Evolutionary conservation across 1,140 invertebrate genomes (phyloP), one percentile per base, ranked within the genome.

Genomic region (Bombus turneri): DNA sequence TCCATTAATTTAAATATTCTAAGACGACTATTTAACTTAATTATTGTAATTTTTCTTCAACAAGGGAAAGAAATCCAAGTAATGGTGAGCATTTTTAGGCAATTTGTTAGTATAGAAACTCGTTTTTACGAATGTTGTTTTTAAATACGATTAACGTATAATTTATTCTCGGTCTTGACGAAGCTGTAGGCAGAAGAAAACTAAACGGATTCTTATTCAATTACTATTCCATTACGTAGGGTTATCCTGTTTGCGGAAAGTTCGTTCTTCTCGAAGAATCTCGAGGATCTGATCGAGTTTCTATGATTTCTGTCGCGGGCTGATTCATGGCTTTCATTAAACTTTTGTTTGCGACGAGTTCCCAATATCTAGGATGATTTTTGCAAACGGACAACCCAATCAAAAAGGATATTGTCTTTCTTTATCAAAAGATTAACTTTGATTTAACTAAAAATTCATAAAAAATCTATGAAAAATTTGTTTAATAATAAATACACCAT

Each of bases 261-360:
- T 57, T 41, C 15, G 73, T 75, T 41, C 9, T 69, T 43, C 15
- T 4, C 4, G n/a, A 47, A 37, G 72, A 47, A 74, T 34, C 15
- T n/a, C 18, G 3, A 22, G 13, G n/a, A 47, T 22, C 18, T 15
- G 41, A 47, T 73, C 72, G n/a, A 47, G 41, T 4, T 74, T 47
- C 9, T 31, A 34, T 31, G 72, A 74, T 74, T 74, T 74, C 41
- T 47, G 28, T 34, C 18, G 43, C 1, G 0, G 15, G 28, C 10
- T 53, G 73, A 75, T 53, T 75, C 41, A 53, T 75, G 73, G 43
- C 5, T 75, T 53, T 75, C 73, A 53, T 75, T 57, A 75, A 75
- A 75, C 73, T 75, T 75, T 75, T 13, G n/a, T 53, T 13, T 53
- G 28, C 31, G 22, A 34, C 28, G n/a, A 41, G 28, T 72, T 41